Percentiles rank a stretch among this genome's conserved stretches.
These are phyloP conservation scores for Diarsia brunnea DNA, from an alignment of 2,888 invertebrate species.

Conservation along the genomic window DNA sequence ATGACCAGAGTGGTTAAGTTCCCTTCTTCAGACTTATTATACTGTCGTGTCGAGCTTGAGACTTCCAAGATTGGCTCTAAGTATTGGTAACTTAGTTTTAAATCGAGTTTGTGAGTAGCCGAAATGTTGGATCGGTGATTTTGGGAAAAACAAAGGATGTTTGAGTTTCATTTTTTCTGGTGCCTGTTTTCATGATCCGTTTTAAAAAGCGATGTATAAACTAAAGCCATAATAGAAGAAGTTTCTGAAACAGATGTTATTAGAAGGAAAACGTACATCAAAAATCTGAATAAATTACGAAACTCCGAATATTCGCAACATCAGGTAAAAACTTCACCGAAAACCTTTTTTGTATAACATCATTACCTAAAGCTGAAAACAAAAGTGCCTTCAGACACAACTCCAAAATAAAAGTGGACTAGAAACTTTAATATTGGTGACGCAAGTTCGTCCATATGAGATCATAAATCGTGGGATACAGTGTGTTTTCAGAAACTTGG, in stretches of 20 bases:
- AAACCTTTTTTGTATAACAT: constrained; percentile 18
- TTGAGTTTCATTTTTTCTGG: constrained; percentile 6
- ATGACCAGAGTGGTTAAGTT: constrained; percentile 59
- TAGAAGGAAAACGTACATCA: background rate
- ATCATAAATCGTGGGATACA: constrained; percentile 52
- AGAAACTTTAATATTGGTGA: constrained; percentile 55
- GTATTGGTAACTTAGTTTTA: constrained; percentile 62
- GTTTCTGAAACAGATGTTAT: constrained; percentile 4
- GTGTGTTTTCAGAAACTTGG: constrained; percentile 54
- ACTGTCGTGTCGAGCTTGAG: constrained; percentile 39
- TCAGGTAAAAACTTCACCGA: constrained; percentile 12
- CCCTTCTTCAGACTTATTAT: constrained; percentile 56
- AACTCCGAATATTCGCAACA: background rate
- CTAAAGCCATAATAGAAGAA: background rate
- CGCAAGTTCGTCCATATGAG: constrained; percentile 44
- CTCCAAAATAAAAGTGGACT: constrained; percentile 18
- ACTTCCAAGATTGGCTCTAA: constrained; percentile 52
- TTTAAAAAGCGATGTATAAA: constrained; percentile 2
- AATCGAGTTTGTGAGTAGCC: constrained; percentile 50
- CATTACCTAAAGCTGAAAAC: constrained; percentile 11
- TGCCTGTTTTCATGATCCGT: constrained; percentile 4
- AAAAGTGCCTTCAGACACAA: constrained; percentile 32
- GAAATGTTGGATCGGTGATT: constrained; percentile 45
- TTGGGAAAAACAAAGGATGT: constrained; percentile 42
- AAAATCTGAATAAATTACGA: constrained; percentile 25